Base-by-base conservation (phyloP, 2,888 invertebrate species). In the Brachyptera putata region DNA sequence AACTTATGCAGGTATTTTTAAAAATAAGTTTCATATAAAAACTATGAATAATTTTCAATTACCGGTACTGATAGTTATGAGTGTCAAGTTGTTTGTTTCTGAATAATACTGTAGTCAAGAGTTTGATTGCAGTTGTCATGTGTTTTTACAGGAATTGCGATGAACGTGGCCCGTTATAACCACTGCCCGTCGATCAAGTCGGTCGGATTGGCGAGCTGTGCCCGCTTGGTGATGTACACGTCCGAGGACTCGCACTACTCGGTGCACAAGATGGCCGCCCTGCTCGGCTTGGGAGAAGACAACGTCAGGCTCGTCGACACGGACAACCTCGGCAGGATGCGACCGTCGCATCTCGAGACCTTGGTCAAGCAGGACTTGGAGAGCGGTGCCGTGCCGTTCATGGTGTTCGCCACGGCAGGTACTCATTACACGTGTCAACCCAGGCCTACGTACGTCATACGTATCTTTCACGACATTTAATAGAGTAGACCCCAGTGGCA, bases 181-280 rank as follows among this genome's bases (percentile, higher is more conserved):
- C 72, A 70, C 46, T 73, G 73, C 64, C 80, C 80, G 1, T 71
- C 76, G 26, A 69, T 77, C 21, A 81, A 76, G 70, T 50, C 21
- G 49, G 58, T 58, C n/a, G 63, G 61, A 3, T n/a, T 63, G 53
- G 48, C 37, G 13, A 18, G 57, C 34, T 37, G 39, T 4, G 57
- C 59, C 22, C 48, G 73, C 22, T 66, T 82, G 62, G 75, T 77
- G 7, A 67, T 82, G 39, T 80, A 81, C 66, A 72, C 79, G 1
- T 83, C 82, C 1, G 79, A 79, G 65, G 81, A 83, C 70, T 81
- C 81, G 36, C 84, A 84, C 68, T 84, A 83, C 69, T 84, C 84
- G 1, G 74, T 82, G 50, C 74, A 76, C 64, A 80, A 82, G 69
- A 80, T 83, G 67, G 80, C 81, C 0, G 75, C 78, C 1, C 71